Base-by-base conservation (phyloP, 2,888 invertebrate species). In the Agrochola macilenta region DNA sequence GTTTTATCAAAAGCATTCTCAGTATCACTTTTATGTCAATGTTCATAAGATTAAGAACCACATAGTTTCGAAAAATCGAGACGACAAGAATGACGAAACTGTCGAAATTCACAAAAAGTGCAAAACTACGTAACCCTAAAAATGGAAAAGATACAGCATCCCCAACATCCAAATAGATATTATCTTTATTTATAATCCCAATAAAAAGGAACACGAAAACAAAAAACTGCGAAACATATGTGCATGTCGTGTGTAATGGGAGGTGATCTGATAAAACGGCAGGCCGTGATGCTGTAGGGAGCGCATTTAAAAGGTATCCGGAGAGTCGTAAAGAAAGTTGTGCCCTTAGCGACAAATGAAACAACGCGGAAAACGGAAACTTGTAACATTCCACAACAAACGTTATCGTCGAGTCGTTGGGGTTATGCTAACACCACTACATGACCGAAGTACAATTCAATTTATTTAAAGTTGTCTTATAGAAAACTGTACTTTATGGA, bases 241-340 rank as follows among this genome's bases (percentile, higher is more conserved):
- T 85, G 87, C 82, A 85, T 86, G 87, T 83, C 80, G 86, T 83
- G 69, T 76, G 86, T 88, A 88, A 88, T 88, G 88, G 87, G 81
- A 87, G 82, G 88, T 87, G 89, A 91, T 91, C 89, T 89, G 88
- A 89, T 88, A 86, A 90, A 91, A 91, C 82, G 89, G 82, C 83
- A 74, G 87, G 75, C 84, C 85, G 85, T 88, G 84, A 88, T 87
- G 88, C 82, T 88, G 86, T 87, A 86, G 90, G 88, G 86, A 84
- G 78, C 86, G 81, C 89, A 85, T 87, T 90, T 87, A 86, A 91
- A 88, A 80, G 87, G 89, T 87, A 87, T 86, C 91, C 74, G 69
- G 90, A 89, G 90, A 88, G 84, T 88, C 89, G 88, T 91, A 90
- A 90, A 89, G 87, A 89, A 90, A 90, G 79, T 88, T 87, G 82